Evolutionary conservation across 2,113 vertebrate genomes (phyloP).

Genomic region (Argyrosomus japonicus): DNA sequence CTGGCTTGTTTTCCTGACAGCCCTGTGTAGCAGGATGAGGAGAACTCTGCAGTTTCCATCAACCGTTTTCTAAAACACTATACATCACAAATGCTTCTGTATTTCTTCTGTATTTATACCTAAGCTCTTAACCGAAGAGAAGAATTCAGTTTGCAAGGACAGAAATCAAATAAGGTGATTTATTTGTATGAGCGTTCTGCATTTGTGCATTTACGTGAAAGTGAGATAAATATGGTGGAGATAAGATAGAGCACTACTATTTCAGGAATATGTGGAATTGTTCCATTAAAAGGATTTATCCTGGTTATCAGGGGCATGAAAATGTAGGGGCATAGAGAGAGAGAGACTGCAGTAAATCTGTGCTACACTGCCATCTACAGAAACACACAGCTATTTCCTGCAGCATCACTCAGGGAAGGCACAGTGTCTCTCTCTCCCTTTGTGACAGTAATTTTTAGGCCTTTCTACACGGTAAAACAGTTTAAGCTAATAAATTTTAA

Average conservation of each 20-base stretch:
- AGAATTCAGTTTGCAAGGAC: constrained; percentile 19
- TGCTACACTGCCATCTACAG: constrained; percentile 76
- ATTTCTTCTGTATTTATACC: constrained; percentile 16
- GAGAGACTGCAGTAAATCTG: constrained; percentile 34
- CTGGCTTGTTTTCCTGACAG: constrained; percentile 63
- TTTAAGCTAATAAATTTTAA: background rate
- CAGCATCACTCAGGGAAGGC: constrained; percentile 19
- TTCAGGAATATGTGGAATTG: constrained; percentile 30
- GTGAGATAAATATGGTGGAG: background rate
- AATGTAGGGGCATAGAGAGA: constrained; percentile 7
- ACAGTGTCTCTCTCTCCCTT: background rate
- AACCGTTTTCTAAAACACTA: constrained; percentile 22
- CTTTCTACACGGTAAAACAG: background rate
- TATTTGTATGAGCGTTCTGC: constrained; percentile 4
- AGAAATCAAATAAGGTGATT: constrained; percentile 34
- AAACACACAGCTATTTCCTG: constrained; percentile 35
- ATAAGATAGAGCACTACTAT: constrained; percentile 26
- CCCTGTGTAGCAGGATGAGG: constrained; percentile 30
- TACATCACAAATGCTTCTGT: constrained; percentile 12
- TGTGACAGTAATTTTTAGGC: background rate
- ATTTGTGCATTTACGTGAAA: constrained; percentile 25
- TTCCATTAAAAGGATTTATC: constrained; percentile 49
- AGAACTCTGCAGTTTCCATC: constrained; percentile 61
- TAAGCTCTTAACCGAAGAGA: constrained; percentile 33
- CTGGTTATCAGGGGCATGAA: constrained; percentile 38